A percentile compares a stretch with the other conserved stretches of the same genome.
Conservation (phyloP, 2,797 vertebrate species). For the Carcharodon carcharias region DNA sequence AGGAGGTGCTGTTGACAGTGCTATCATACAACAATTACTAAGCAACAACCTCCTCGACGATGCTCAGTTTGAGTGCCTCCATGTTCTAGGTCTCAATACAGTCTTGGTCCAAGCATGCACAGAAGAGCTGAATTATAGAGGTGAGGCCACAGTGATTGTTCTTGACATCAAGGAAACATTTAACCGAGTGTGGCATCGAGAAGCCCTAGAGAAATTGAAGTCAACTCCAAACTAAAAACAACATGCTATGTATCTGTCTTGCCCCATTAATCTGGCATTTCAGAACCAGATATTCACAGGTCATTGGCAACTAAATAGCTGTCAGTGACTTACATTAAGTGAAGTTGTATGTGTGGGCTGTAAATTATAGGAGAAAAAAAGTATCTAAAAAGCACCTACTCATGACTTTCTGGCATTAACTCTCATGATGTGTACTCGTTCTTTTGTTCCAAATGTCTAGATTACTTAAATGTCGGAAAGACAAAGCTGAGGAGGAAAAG, state of each 20-base stretch:
- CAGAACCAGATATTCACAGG: neutral
- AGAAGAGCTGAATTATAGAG: too few relatives aligned
- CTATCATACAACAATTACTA: too few relatives aligned
- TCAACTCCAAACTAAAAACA: neutral
- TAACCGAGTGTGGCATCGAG: too few relatives aligned
- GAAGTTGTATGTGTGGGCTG: constrained; percentile 38
- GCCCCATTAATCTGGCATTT: neutral
- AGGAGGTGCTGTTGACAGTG: too few relatives aligned
- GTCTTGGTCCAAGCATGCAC: too few relatives aligned
- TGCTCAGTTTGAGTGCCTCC: too few relatives aligned
- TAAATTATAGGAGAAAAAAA: constrained; percentile 42
- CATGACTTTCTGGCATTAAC: constrained; percentile 54
- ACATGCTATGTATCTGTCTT: neutral
- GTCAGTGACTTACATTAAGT: neutral
- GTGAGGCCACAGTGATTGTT: too few relatives aligned
- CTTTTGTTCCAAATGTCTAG: constrained; percentile 51
- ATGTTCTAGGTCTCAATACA: too few relatives aligned
- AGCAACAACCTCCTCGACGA: too few relatives aligned
- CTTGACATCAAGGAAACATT: too few relatives aligned
- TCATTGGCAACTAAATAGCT: neutral
- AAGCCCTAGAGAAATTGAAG: too few relatives aligned
- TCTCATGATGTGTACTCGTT: constrained; percentile 54
- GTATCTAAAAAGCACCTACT: constrained; percentile 42
- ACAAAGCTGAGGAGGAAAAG: constrained; percentile 53
- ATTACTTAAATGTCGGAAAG: constrained; percentile 49